phyloP scores from a whole-genome alignment of 2,888 invertebrate genomes.

The Dicranocentrus wangi region DNA sequence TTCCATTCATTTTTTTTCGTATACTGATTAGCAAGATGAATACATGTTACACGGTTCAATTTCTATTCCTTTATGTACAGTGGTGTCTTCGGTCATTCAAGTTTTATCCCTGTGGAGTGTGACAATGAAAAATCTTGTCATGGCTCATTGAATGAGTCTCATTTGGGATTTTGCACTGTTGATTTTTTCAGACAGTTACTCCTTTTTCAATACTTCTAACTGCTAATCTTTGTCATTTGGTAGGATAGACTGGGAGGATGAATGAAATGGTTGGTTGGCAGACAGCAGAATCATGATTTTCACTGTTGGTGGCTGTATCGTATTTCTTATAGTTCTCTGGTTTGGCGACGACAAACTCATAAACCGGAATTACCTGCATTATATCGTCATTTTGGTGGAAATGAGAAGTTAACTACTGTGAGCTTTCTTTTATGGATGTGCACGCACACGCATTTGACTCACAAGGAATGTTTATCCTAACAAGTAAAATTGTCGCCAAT shows the following conservation, averaged over 20 bases:
- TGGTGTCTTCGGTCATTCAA: conserved; percentile 11
- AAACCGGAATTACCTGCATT: conserved; percentile 54
- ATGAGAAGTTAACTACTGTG: too few species aligned
- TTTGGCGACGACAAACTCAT: conserved; percentile 23
- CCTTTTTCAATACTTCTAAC: conserved; percentile 9
- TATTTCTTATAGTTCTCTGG: conserved; percentile 6
- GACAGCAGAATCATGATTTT: conserved; percentile 14
- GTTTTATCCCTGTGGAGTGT: conserved; percentile 19
- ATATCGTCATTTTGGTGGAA: background rate
- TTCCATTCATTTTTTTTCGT: background rate
- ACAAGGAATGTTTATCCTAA: too few species aligned
- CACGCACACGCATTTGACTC: background rate
- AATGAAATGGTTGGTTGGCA: background rate
- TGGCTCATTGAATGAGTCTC: conserved; percentile 38
- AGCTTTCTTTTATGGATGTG: too few species aligned
- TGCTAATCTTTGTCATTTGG: background rate
- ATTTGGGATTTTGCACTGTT: conserved; percentile 5
- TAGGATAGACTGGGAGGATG: too few species aligned
- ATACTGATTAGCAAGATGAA: conserved; percentile 7
- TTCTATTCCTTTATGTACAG: conserved; percentile 6
- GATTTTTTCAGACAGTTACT: conserved; percentile 16
- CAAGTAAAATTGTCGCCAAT: too few species aligned
- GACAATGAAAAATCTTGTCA: conserved; percentile 22
- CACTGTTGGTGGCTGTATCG: conserved; percentile 16
- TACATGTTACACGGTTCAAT: conserved; percentile 20